phyloP scores from a whole-genome alignment of 2,888 invertebrate species.

The Agrilus cyanescens region DNA sequence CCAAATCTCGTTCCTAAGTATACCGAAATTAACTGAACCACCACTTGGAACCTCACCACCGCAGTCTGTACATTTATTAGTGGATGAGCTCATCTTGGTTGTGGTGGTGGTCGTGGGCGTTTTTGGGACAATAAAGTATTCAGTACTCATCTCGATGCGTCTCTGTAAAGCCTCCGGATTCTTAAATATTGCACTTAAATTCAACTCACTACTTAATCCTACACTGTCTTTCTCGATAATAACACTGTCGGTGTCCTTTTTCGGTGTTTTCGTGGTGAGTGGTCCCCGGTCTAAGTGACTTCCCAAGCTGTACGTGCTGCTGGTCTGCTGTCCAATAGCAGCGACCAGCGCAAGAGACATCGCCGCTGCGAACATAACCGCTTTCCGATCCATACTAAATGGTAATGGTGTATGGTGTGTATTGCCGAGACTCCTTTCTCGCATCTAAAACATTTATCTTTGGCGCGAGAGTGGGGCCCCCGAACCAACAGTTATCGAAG shows the following conservation, averaged over 20 bases:
- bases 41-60: conserved; percentile 7
- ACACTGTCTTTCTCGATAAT: background rate
- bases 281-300: conserved; percentile 26
- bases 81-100: conserved; percentile 28
- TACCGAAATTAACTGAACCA: conserved; percentile 21
- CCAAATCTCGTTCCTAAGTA: conserved; percentile 67
- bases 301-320: conserved; percentile 20
- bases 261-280: conserved; percentile 4
- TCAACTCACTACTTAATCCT: conserved; percentile 4
- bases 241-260: conserved; percentile 9
- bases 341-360: conserved; percentile 20
- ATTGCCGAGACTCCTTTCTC: conserved; percentile 7
- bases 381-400: conserved; percentile 31
- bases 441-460: conserved; percentile 9
- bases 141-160: conserved; percentile 70
- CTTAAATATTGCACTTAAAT: conserved; percentile 5
- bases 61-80: conserved; percentile 30
- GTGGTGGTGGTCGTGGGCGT: conserved; percentile 32
- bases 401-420: conserved; percentile 10
- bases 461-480: conserved; percentile 6
- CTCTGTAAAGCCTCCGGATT: conserved; percentile 25
- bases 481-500: too few relatives aligned
- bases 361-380: conserved; percentile 23
- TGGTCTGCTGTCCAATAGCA: conserved; percentile 19
- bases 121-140: conserved; percentile 67